Evolutionary conservation across 2,888 invertebrate genomes (phyloP).

Genomic region (Protula sp.): DNA sequence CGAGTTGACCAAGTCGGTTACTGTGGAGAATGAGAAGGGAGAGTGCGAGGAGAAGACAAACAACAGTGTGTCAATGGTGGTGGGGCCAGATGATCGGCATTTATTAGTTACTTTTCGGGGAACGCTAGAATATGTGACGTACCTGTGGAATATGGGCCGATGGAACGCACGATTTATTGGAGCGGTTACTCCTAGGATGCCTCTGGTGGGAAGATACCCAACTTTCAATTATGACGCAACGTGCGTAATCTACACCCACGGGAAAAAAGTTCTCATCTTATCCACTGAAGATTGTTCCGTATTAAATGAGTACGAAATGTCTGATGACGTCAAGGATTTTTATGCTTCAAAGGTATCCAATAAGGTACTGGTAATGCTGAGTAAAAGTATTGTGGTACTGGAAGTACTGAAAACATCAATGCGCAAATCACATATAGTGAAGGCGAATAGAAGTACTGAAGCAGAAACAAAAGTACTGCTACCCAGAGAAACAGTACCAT

Average conservation of each 20-base stretch:
- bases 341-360: neutral
- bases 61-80: neutral
- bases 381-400: neutral
- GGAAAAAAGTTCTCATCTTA: neutral
- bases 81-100: neutral
- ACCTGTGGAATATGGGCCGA: neutral
- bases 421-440: neutral
- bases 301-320: neutral
- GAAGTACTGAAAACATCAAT: neutral
- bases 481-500: neutral
- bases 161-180: neutral
- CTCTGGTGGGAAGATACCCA: neutral
- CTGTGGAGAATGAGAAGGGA: neutral
- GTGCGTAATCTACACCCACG: neutral
- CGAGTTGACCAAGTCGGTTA: neutral
- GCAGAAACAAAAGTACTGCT: neutral
- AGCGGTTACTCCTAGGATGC: neutral
- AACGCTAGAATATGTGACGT: neutral
- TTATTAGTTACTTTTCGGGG: neutral
- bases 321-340: neutral
- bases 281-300: neutral
- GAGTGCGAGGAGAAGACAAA: neutral
- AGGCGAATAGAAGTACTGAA: neutral
- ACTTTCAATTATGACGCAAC: neutral
- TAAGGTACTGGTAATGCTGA: neutral